These are phyloP conservation scores for Napeogenes inachia DNA, from an alignment of 2,888 invertebrate species.

Conservation along the genomic window DNA sequence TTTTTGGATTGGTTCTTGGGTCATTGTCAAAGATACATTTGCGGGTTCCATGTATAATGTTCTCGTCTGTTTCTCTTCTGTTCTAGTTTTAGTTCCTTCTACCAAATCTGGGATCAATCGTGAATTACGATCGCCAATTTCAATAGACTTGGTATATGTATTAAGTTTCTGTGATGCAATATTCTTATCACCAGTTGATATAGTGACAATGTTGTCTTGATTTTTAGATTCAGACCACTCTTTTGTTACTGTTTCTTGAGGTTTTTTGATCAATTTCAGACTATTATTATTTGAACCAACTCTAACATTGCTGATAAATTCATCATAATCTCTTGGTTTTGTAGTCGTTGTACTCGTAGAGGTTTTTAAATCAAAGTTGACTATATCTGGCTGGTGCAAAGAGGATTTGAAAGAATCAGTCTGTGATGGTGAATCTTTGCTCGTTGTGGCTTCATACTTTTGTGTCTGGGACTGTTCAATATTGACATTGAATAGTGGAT, in stretches of 20 bases:
- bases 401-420: slow-evolving; percentile 66
- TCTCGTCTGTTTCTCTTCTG: slow-evolving; percentile 57
- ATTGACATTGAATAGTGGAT: slow-evolving; percentile 69
- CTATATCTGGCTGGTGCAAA: slow-evolving; percentile 71
- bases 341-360: slow-evolving; percentile 34
- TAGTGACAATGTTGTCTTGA: slow-evolving; percentile 65
- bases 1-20: slow-evolving; percentile 71
- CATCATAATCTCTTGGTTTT: slow-evolving; percentile 61
- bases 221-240: slow-evolving; percentile 60
- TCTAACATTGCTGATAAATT: slow-evolving; percentile 71
- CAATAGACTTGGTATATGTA: slow-evolving; percentile 71
- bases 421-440: slow-evolving; percentile 50
- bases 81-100: slow-evolving; percentile 60
- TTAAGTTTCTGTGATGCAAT: slow-evolving; percentile 55
- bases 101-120: slow-evolving; percentile 65
- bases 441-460: slow-evolving; percentile 53
- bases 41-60: slow-evolving; percentile 71
- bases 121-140: slow-evolving; percentile 63
- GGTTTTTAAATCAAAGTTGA: slow-evolving; percentile 68
- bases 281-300: slow-evolving; percentile 71
- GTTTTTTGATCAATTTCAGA: slow-evolving; percentile 56
- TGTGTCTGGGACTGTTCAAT: slow-evolving; percentile 59
- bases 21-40: slow-evolving; percentile 66
- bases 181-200: slow-evolving; percentile 60
- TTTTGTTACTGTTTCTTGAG: slow-evolving; percentile 47